Evolutionary conservation across 2,113 vertebrate species (phyloP), one percentile per base, ranked within the genome.

Genomic region (Microtus oregoni): DNA sequence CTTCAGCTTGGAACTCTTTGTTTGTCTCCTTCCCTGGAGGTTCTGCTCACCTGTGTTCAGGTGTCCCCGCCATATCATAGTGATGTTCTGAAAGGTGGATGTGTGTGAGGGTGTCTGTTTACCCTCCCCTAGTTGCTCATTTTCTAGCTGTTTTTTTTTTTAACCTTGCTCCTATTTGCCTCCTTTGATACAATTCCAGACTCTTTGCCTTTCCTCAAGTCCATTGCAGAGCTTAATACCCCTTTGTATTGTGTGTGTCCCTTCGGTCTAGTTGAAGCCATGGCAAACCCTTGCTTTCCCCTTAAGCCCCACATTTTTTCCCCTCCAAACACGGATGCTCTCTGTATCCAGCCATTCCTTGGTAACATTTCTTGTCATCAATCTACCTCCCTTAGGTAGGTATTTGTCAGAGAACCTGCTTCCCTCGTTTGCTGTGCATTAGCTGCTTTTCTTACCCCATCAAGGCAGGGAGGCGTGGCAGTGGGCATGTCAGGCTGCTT

Each of bases 141-240:
- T 26, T 13, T 38, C 55, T 41, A 63, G n/a, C 3, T 83, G 55
- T 7, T 63, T 41, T 63, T 41, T 41, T 83, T 58, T 41, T 83
- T 58, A 20, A 47, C 55, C 11, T 85, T 38, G n/a, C 6, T 82
- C 38, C 11, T 30, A 24, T 10, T 68, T 22, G 19, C 35, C 61
- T 52, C 38, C 75, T 44, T 50, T 32, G 44, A 32, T 8, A 6
- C 3, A 19, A 8, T 15, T 17, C 35, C 32, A 89, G 22, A 65
- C 19, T 70, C 30, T 52, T 35, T 63, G 50, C 55, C 63, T 26
- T 67, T 17, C 5, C 20, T 52, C 67, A 47, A 32, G 10, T 13
- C 35, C 26, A 12, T 20, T 1, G 8, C 7, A 35, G 0, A 1
- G 50, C 35, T 47, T 41, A 72, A 76, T 6, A 9, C 20, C 32